phyloP scores from a whole-genome alignment of 2,113 vertebrate genomes.

The Sorex fumeus region DNA sequence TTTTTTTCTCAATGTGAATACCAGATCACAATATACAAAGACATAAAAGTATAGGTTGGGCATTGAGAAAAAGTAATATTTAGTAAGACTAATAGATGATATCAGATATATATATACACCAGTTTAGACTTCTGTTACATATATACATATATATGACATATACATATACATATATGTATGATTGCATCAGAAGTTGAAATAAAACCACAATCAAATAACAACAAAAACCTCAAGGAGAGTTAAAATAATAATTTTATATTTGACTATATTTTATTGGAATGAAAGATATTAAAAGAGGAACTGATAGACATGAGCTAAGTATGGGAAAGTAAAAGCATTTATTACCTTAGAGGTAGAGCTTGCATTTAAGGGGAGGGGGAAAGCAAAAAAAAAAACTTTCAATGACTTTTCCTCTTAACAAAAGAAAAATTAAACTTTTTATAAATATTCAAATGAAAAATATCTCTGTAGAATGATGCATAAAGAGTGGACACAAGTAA shows the following conservation, averaged over 20 bases:
- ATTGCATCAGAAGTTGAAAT: no score
- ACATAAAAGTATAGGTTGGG: neutral
- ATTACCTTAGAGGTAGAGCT: neutral
- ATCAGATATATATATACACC: neutral
- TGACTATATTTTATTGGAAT: neutral
- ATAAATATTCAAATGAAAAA: neutral
- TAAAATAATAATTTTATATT: neutral
- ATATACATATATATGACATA: no score
- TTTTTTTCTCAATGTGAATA: neutral
- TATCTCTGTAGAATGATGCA: neutral
- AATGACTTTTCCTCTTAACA: neutral
- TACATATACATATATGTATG: no score
- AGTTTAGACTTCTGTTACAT: no score
- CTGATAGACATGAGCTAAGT: neutral
- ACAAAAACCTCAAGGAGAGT: neutral
- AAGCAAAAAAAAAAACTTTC: neutral
- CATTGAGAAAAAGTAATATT: neutral
- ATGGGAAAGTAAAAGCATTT: neutral
- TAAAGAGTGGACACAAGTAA: neutral
- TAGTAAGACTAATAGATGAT: neutral
- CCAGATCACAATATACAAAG: neutral
- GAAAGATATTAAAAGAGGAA: neutral
- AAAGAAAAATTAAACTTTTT: conserved; percentile 30
- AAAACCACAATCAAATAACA: no score
- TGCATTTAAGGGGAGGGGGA: no score